Evolutionary conservation across 2,113 vertebrate species (phyloP).

Genomic region (Ifrita kowaldi): DNA sequence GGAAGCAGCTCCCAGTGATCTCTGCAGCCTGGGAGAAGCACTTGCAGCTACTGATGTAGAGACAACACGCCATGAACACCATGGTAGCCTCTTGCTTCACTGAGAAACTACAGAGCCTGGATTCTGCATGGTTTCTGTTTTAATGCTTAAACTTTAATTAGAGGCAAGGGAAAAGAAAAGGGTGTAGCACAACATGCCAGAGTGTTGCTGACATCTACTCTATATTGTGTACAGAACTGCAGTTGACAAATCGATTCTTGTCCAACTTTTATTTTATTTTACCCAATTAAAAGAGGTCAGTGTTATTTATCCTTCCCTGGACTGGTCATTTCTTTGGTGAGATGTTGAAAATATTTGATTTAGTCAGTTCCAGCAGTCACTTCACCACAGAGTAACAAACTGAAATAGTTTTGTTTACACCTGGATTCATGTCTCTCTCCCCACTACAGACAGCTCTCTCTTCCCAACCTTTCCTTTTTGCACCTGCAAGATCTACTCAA

Average conservation of each 20-base stretch:
- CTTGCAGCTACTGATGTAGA: neutral
- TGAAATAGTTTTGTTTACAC: neutral
- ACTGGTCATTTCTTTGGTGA: neutral
- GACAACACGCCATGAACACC: fast-evolving
- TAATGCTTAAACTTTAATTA: neutral
- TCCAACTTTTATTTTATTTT: neutral
- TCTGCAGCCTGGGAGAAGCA: neutral
- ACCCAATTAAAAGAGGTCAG: neutral
- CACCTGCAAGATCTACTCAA: neutral
- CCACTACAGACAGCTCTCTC: neutral
- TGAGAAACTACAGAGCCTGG: neutral
- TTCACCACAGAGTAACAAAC: neutral
- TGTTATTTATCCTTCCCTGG: neutral
- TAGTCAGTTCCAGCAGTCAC: neutral
- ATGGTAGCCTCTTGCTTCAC: neutral
- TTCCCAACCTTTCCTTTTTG: neutral
- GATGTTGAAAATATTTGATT: neutral
- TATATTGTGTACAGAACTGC: neutral
- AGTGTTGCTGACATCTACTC: neutral
- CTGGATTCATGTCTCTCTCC: neutral
- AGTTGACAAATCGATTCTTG: neutral
- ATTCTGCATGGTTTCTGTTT: neutral
- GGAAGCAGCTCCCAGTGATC: neutral
- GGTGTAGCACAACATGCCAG: neutral
- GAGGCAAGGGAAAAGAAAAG: neutral